phyloP scores from a whole-genome alignment of 2,797 vertebrate genomes.

The Poecilia picta region DNA sequence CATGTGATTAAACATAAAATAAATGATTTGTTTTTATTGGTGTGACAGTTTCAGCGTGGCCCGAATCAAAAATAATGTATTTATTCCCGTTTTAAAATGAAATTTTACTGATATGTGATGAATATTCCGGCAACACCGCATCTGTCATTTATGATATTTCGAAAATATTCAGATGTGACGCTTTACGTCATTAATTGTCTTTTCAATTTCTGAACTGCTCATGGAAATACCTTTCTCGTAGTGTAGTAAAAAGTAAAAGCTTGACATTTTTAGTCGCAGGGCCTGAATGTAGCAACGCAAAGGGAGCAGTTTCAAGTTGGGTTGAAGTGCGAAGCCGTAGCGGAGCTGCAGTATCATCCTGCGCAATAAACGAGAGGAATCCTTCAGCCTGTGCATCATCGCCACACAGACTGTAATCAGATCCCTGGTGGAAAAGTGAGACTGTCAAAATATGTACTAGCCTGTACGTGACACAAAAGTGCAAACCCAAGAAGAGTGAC shows the following conservation, averaged over 20 bases:
- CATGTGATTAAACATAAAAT: neutral
- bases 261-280: constrained; percentile 11
- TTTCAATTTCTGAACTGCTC: neutral
- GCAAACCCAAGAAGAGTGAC: neutral
- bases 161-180: neutral
- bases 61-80: neutral
- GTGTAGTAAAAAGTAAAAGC: neutral
- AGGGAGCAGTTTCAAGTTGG: constrained; percentile 88
- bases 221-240: neutral
- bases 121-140: neutral
- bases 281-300: constrained; percentile 50
- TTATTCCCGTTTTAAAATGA: neutral
- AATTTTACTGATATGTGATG: neutral
- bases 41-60: neutral
- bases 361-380: constrained; percentile 87
- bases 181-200: neutral
- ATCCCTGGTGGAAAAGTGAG: neutral
- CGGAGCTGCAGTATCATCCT: constrained; percentile 94
- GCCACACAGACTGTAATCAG: neutral
- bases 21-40: neutral
- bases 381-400: constrained; percentile 37
- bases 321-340: constrained; percentile 87
- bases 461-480: neutral
- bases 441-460: neutral
- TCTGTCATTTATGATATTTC: neutral